Evolutionary conservation across 2,888 invertebrate species (phyloP).

Genomic region (Ditylenchus weischeri): DNA sequence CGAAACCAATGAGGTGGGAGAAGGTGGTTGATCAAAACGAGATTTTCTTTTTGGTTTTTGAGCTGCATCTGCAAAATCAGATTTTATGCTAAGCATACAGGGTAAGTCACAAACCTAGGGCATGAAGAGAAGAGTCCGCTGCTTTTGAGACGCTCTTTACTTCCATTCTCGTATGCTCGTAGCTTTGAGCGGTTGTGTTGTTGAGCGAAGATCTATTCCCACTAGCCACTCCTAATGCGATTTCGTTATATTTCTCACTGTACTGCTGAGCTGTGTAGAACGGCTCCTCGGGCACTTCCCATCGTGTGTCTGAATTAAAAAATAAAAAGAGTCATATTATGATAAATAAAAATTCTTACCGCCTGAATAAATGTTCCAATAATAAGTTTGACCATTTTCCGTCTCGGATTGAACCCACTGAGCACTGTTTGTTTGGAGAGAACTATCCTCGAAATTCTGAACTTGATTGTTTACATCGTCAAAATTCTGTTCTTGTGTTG

Average conservation of each 20-base stretch:
- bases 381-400: conserved; percentile 43
- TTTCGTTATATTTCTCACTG: conserved; percentile 30
- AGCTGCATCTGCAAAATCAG: no score
- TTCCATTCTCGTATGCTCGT: background rate
- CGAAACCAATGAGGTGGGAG: no score
- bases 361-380: conserved; percentile 46
- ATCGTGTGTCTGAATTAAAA: conserved; percentile 35
- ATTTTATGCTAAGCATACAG: no score
- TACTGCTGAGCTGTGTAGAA: conserved; percentile 39
- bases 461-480: background rate
- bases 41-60: no score
- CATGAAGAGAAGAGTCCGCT: no score
- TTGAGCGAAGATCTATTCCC: background rate
- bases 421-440: conserved; percentile 21
- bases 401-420: conserved; percentile 45
- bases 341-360: conserved; percentile 22
- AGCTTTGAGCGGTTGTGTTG: background rate
- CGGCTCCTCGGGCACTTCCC: conserved; percentile 34
- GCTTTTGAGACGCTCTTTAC: background rate
- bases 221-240: conserved; percentile 13
- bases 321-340: no score
- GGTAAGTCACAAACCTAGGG: no score
- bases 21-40: no score
- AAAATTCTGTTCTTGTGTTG: background rate
- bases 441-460: background rate